Percentiles rank a stretch among this genome's conserved stretches.
Conservation (phyloP, 2,113 vertebrate species). For the Chrysemys picta region DNA sequence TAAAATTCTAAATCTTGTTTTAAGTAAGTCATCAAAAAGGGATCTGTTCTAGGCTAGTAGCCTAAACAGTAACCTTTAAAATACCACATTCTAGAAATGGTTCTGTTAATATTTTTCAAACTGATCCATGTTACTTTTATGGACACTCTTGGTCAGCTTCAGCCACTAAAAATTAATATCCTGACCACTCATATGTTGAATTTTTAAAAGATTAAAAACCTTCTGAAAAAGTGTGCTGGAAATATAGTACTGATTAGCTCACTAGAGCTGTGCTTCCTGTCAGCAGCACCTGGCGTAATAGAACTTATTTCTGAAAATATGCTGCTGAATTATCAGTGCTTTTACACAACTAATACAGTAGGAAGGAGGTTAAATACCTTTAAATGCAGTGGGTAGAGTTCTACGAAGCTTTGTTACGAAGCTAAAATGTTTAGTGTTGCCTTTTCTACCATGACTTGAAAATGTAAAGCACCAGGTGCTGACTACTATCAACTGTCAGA, state of each 20-base stretch:
- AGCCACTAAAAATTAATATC: background rate
- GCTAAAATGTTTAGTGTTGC: background rate
- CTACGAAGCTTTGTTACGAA: fast-evolving
- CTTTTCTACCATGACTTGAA: background rate
- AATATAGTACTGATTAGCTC: background rate
- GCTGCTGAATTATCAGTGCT: background rate
- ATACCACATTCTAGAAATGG: background rate
- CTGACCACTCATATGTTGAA: background rate
- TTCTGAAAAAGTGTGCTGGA: background rate
- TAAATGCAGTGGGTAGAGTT: background rate
- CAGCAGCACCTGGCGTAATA: background rate
- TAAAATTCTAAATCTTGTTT: background rate
- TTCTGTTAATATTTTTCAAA: background rate
- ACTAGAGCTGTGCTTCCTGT: background rate
- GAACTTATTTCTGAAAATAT: background rate
- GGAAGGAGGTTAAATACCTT: background rate
- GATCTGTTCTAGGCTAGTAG: background rate
- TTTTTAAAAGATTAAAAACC: background rate
- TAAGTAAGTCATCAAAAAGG: background rate
- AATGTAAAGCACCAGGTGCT: background rate
- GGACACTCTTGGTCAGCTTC: background rate
- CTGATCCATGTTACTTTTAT: background rate
- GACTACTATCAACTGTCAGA: background rate
- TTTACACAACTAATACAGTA: background rate
- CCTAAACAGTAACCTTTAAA: background rate